Percentiles rank a stretch among this genome's conserved stretches.
Evolutionary conservation across 1,140 invertebrate species (phyloP).

Genomic region (Bombus waltoni): DNA sequence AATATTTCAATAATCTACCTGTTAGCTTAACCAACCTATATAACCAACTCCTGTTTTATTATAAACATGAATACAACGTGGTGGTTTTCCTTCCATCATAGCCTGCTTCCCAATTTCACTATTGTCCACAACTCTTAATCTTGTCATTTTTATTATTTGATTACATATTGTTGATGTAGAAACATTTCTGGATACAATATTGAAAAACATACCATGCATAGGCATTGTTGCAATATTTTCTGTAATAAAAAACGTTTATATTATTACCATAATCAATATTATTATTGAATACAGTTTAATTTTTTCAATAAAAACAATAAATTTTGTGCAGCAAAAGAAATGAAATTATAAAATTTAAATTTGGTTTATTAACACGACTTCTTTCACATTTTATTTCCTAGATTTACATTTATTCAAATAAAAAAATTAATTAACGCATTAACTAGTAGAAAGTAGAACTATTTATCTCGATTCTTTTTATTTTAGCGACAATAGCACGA

Average conservation of each 20-base stretch:
- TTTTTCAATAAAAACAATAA: background rate
- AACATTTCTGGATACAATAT: conserved; percentile 76
- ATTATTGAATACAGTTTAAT: background rate
- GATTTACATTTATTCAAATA: background rate
- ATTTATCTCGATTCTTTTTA: background rate
- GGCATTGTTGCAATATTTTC: conserved; percentile 3
- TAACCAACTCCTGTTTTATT: conserved; percentile 88
- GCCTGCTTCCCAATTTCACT: conserved; percentile 96
- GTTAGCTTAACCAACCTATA: conserved; percentile 83
- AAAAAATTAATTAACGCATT: background rate
- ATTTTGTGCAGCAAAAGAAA: background rate
- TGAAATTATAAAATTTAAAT: background rate
- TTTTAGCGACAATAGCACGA: background rate
- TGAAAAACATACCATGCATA: conserved; percentile 8
- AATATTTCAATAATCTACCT: background rate
- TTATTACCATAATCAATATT: background rate
- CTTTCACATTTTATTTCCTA: background rate
- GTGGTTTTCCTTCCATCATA: conserved; percentile 96
- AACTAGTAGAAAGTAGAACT: background rate
- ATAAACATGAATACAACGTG: conserved; percentile 94
- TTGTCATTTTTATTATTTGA: conserved; percentile 88
- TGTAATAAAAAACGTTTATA: background rate
- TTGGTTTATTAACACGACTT: background rate
- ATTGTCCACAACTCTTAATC: conserved; percentile 97
- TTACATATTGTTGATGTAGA: conserved; percentile 84